phyloP scores from a whole-genome alignment of 1,140 invertebrate genomes.

The Lordiphosa collinella region DNA sequence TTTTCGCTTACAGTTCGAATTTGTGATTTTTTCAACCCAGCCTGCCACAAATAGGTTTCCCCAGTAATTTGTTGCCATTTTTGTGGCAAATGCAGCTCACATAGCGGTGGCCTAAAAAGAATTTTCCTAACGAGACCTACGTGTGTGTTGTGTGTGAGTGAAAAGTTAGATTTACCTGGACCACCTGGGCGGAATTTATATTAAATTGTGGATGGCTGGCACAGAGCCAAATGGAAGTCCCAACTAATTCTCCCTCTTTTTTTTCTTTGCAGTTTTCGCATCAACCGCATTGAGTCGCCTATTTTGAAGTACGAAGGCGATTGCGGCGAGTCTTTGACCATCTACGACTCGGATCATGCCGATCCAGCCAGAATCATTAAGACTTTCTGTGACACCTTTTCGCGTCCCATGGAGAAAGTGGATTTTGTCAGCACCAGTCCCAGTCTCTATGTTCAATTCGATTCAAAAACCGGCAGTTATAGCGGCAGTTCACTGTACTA shows the following conservation, averaged over 20 bases:
- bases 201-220: constrained; percentile 38
- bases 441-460: constrained; percentile 91
- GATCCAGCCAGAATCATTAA: constrained; percentile 93
- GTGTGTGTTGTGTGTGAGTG: constrained; percentile 35
- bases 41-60: constrained; percentile 50
- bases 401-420: constrained; percentile 93
- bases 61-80: constrained; percentile 53
- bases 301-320: constrained; percentile 91
- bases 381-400: constrained; percentile 95
- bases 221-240: not conserved
- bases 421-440: constrained; percentile 93
- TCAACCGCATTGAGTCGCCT: constrained; percentile 92
- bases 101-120: constrained; percentile 28
- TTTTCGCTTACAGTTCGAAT: constrained; percentile 4
- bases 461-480: constrained; percentile 94
- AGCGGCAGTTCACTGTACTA: constrained; percentile 93
- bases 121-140: constrained; percentile 38
- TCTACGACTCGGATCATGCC: constrained; percentile 91
- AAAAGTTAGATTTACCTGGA: constrained; percentile 61
- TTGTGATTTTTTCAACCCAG: constrained; percentile 15
- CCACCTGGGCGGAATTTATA: constrained; percentile 59
- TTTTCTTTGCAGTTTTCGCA: constrained; percentile 86
- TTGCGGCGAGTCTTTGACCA: constrained; percentile 92
- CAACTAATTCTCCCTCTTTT: constrained; percentile 1
- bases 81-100: constrained; percentile 42